These are phyloP conservation scores for Drosophila recens DNA, from an alignment of 2,888 invertebrate genomes.

Conservation along the genomic window DNA sequence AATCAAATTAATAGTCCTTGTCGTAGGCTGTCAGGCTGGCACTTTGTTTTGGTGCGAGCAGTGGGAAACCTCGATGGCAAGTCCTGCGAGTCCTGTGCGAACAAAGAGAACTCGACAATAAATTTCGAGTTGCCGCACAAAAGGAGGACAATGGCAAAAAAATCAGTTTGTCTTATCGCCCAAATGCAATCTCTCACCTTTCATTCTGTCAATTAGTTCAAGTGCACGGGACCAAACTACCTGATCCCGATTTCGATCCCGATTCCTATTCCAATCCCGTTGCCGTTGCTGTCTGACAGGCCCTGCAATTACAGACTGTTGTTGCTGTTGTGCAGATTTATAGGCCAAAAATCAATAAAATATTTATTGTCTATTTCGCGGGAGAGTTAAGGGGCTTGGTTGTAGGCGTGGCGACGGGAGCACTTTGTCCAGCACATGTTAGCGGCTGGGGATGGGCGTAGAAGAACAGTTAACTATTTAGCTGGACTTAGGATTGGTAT, in stretches of 20 bases:
- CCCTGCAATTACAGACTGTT: constrained; percentile 24
- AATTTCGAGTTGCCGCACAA: constrained; percentile 52
- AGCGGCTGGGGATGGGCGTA: constrained; percentile 30
- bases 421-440: constrained; percentile 74
- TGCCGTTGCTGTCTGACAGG: constrained; percentile 3
- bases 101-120: constrained; percentile 62
- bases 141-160: constrained; percentile 34
- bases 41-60: constrained; percentile 78
- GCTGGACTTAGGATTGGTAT: neutral
- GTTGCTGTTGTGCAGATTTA: constrained; percentile 41
- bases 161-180: constrained; percentile 68
- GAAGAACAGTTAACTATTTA: constrained; percentile 35
- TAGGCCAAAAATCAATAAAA: constrained; percentile 68
- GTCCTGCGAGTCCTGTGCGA: constrained; percentile 20
- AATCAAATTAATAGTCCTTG: constrained; percentile 78
- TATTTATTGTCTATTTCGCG: constrained; percentile 54
- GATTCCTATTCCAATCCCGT: neutral
- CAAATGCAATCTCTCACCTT: constrained; percentile 78
- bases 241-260: constrained; percentile 24
- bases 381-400: constrained; percentile 14
- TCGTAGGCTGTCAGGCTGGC: constrained; percentile 66
- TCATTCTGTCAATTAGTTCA: constrained; percentile 79
- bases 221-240: constrained; percentile 59
- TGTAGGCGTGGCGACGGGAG: constrained; percentile 56
- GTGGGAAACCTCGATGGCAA: constrained; percentile 67